Percentiles rank a stretch among this genome's conserved stretches.
phyloP scores from a whole-genome alignment of 2,797 vertebrate genomes.

The Momotus momota region DNA sequence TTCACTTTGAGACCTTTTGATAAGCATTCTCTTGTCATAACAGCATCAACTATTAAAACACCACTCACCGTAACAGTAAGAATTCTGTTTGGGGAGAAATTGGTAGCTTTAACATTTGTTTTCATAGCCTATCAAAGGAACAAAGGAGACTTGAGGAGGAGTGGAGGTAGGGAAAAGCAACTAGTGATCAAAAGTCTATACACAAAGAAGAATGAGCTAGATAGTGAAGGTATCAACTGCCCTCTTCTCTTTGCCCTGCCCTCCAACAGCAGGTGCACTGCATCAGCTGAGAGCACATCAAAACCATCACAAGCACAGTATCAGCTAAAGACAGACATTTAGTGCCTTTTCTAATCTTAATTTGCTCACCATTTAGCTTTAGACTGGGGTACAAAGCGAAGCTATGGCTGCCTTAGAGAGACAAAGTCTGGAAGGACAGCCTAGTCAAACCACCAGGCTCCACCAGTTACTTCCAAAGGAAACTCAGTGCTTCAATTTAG shows the following conservation, averaged over 20 bases:
- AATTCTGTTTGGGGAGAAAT: not conserved
- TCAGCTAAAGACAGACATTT: too few relatives aligned
- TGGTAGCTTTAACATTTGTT: not conserved
- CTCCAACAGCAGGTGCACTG: not conserved
- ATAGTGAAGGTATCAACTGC: not conserved
- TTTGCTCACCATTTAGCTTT: too few relatives aligned
- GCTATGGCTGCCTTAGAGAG: too few relatives aligned
- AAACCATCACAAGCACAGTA: too few relatives aligned
- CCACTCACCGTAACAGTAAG: not conserved
- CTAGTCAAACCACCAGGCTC: too few relatives aligned
- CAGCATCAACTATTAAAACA: not conserved
- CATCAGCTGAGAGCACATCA: not conserved
- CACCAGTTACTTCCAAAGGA: too few relatives aligned
- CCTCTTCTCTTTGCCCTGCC: too few relatives aligned
- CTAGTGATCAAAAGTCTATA: too few relatives aligned
- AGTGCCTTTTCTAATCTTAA: too few relatives aligned
- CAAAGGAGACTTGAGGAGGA: not conserved
- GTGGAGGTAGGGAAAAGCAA: not conserved
- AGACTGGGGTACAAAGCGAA: too few relatives aligned
- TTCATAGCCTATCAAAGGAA: not conserved
- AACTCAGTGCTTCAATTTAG: too few relatives aligned
- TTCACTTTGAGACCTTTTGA: not conserved
- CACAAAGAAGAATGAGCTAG: not conserved
- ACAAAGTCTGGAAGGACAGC: too few relatives aligned
- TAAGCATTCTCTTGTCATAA: not conserved